These are phyloP conservation scores for Caenorhabditis latens DNA, from an alignment of 1,140 invertebrate species.

Conservation along the genomic window DNA sequence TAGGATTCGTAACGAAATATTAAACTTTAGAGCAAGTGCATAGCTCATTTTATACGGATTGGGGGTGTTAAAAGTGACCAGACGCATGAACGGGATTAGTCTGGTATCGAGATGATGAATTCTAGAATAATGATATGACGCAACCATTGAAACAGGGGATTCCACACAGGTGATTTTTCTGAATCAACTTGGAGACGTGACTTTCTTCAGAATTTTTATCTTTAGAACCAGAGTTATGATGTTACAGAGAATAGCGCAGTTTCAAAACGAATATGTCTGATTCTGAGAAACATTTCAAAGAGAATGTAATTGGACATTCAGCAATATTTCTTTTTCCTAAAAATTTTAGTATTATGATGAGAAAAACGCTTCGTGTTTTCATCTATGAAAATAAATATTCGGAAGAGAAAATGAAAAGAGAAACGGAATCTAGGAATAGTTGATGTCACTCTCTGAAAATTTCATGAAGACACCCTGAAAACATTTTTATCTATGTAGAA, in stretches of 20 bases:
- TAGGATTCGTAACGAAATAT: too few species aligned
- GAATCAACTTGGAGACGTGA: slow-evolving; percentile 8
- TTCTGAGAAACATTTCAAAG: not conserved
- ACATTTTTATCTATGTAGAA: not conserved
- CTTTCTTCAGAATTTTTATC: not conserved
- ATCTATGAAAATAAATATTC: not conserved
- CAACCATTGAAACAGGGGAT: slow-evolving; percentile 11
- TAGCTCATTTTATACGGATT: not conserved
- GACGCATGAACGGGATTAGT: not conserved
- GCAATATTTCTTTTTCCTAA: not conserved
- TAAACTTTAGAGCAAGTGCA: too few species aligned
- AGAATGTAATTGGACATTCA: not conserved
- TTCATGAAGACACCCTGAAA: not conserved
- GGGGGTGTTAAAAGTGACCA: slow-evolving; percentile 36
- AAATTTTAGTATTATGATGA: not conserved
- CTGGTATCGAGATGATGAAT: slow-evolving; percentile 39
- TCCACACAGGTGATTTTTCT: slow-evolving; percentile 7
- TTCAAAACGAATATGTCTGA: not conserved
- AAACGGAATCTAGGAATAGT: slow-evolving; percentile 5
- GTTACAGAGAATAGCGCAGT: not conserved
- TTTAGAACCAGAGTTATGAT: not conserved
- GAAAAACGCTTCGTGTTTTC: not conserved
- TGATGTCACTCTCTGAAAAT: slow-evolving; percentile 21
- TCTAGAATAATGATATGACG: not conserved
- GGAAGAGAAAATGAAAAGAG: not conserved